These are phyloP conservation scores for Nibea coibor DNA, from an alignment of 2,113 vertebrate genomes.

Conservation along the genomic window DNA sequence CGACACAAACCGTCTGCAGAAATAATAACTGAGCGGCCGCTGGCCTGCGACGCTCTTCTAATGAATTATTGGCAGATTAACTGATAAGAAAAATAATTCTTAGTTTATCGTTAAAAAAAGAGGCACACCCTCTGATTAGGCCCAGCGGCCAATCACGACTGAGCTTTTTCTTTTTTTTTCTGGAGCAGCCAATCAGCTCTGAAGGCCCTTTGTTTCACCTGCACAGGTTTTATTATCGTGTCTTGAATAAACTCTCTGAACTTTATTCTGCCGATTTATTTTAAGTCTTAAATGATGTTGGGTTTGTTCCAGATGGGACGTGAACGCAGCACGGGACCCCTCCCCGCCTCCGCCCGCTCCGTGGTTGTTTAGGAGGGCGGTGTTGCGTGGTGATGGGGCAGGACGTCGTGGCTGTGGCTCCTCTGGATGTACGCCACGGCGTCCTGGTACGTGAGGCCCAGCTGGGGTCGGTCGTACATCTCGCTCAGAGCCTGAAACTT, in stretches of 20 bases:
- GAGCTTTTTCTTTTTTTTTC: background rate
- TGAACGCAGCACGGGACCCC: constrained; percentile 33
- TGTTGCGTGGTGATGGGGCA: constrained; percentile 64
- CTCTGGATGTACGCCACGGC: constrained; percentile 59
- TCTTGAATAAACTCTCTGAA: no score
- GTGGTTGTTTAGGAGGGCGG: background rate
- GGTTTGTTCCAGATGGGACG: background rate
- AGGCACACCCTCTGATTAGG: background rate
- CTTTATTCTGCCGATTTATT: no score
- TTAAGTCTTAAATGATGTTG: no score
- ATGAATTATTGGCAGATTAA: no score
- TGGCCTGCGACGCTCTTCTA: no score
- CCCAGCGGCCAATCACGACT: background rate
- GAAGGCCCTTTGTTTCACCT: background rate
- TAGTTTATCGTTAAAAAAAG: no score
- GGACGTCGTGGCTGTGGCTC: constrained; percentile 67
- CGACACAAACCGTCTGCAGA: no score
- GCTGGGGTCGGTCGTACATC: constrained; percentile 80
- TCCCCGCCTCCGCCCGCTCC: background rate
- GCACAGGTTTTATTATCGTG: background rate
- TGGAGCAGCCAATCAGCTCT: constrained; percentile 23
- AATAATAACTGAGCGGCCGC: no score
- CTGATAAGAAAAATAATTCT: no score
- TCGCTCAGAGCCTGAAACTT: constrained; percentile 87
- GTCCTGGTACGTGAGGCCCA: constrained; percentile 67